Evolutionary conservation across 2,113 vertebrate genomes (phyloP), one percentile per base, ranked within the genome.

Genomic region (Prunella fulvescens): DNA sequence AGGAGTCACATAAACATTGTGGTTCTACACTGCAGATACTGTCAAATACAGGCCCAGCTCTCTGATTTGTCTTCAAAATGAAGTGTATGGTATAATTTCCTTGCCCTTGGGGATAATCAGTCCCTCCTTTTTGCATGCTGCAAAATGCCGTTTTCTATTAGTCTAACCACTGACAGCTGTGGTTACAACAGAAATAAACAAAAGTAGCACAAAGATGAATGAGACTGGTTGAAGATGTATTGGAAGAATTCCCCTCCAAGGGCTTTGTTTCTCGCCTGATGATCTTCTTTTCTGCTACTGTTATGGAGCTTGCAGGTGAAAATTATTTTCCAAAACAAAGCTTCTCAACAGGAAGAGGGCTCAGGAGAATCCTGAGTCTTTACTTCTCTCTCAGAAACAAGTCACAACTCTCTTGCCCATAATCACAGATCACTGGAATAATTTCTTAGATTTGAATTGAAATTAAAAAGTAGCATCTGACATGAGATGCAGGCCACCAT

Each of bases 91-190:
- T 60, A 70, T 35, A 90, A 85, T 86, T 90, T 58, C 53, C 37
- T 85, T 66, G 54, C 58, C 50, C 19, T 42, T 90, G 45, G 33
- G 66, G 50, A 61, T 70, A 92, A 80, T 40, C 50, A 50, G 61
- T 62, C 58, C 62, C 61, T 91, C n/a, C 29, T 60, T 73, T 81
- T n/a, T 4, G 1, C 62, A 77, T 65, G 25, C 37, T 66, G 61
- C 35, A 88, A 92, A 90, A 91, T 35, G 9, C 81, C 89, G 54
- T 58, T 95, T 94, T 88, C 70, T 84, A 48, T 94, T 91, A 82
- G 62, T 69, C 40, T 85, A 95, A 76, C 53, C 61, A 94, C 74
- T 76, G 88, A 65, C 74, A 85, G 29, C 37, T 92, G 58, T 33
- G 28, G 58, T 66, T 96, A 45, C 79, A 69, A 61, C 9, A 90